Percentiles rank a stretch among this genome's conserved stretches.
Conservation (phyloP, 2,888 invertebrate species). For the Parnassius orleans region DNA sequence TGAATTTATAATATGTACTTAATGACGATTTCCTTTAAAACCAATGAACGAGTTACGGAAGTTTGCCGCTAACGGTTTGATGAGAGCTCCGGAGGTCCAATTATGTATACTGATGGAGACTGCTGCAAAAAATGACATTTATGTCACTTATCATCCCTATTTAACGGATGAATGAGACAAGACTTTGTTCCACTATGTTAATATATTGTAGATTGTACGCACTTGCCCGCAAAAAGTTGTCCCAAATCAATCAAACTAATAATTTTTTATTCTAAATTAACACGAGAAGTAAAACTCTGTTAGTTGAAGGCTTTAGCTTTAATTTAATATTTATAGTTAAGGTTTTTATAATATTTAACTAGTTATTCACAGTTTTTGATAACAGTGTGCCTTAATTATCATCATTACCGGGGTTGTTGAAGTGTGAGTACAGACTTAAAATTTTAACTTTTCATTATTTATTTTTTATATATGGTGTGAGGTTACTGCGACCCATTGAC, state of each 20-base stretch:
- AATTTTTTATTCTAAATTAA: background rate
- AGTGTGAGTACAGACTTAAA: too few relatives aligned
- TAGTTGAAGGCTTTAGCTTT: too few relatives aligned
- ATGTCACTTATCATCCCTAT: constrained; percentile 11
- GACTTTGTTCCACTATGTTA: constrained; percentile 13
- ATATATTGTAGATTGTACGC: constrained; percentile 21
- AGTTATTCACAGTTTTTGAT: too few relatives aligned
- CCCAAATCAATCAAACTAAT: constrained; percentile 26
- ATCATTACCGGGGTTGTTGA: too few relatives aligned
- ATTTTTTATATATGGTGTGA: too few relatives aligned
- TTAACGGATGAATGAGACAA: constrained; percentile 15
- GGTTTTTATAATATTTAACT: too few relatives aligned
- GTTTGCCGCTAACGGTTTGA: constrained; percentile 23
- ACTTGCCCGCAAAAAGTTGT: constrained; percentile 19
- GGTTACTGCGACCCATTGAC: too few relatives aligned
- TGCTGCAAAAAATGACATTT: constrained; percentile 18
- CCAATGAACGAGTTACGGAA: constrained; percentile 21
- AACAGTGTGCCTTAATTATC: too few relatives aligned
- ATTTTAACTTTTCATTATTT: too few relatives aligned
- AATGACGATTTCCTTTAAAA: constrained; percentile 14
- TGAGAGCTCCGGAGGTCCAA: constrained; percentile 23
- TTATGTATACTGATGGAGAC: constrained; percentile 21
- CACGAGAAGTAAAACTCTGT: too few relatives aligned
- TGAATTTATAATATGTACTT: constrained; percentile 15
- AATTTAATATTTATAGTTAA: too few relatives aligned